A percentile compares a stretch with the other conserved stretches of the same genome.
Evolutionary conservation across 1,140 invertebrate species (phyloP).

Genomic region (Ceratosolen solmsi): DNA sequence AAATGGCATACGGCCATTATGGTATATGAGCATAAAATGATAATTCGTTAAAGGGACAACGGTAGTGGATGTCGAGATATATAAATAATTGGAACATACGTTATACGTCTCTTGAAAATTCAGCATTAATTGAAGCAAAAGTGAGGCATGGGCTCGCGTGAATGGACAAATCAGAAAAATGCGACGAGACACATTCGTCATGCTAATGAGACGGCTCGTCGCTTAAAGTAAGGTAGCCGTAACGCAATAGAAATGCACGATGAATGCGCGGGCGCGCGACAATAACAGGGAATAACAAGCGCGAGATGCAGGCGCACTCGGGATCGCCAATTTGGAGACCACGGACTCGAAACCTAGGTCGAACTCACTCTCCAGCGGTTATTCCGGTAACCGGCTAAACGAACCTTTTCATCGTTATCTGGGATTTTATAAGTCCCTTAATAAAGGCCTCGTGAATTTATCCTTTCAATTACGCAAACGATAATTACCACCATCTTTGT

Average conservation of each 20-base stretch:
- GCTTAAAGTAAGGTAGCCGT: neutral
- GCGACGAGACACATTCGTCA: slow-evolving; percentile 11
- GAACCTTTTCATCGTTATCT: too few species aligned
- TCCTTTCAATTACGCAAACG: neutral
- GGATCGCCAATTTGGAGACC: too few species aligned
- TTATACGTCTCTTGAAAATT: neutral
- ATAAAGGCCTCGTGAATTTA: neutral
- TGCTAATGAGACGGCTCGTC: slow-evolving; percentile 39
- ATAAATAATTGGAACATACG: slow-evolving; percentile 15
- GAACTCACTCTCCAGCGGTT: too few species aligned
- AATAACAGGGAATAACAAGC: too few species aligned
- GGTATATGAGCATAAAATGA: neutral
- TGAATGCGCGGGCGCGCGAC: neutral
- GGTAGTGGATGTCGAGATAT: too few species aligned
- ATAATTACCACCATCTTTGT: too few species aligned
- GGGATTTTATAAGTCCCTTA: too few species aligned
- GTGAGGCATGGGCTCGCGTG: too few species aligned
- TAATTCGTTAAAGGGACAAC: neutral
- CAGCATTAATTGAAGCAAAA: slow-evolving; percentile 1
- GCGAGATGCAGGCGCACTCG: neutral
- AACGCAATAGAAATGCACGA: neutral
- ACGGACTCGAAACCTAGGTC: too few species aligned
- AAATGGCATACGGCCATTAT: neutral
- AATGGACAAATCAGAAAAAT: neutral
- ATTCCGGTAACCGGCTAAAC: too few species aligned